Percentiles rank a stretch among this genome's conserved stretches.
Evolutionary conservation across 2,797 vertebrate genomes (phyloP).

Genomic region (Anguilla obscura): DNA sequence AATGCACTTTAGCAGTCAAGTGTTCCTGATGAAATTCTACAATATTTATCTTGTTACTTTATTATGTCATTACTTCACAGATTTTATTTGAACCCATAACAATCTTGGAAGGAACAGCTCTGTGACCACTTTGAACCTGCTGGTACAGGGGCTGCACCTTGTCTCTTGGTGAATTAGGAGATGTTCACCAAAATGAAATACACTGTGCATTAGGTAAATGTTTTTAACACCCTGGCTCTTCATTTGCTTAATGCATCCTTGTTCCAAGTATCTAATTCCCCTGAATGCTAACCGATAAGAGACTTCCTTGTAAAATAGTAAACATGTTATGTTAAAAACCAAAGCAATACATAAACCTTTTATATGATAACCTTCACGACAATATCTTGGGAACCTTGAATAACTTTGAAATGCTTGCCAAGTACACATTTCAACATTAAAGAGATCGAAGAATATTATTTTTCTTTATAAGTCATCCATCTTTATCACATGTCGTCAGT

Average conservation of each 20-base stretch:
- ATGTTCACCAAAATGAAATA: not conserved
- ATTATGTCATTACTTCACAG: too few relatives aligned
- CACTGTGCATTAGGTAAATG: not conserved
- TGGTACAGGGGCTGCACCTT: not conserved
- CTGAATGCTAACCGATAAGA: too few relatives aligned
- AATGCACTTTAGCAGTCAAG: too few relatives aligned
- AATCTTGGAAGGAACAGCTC: not conserved
- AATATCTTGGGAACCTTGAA: not conserved
- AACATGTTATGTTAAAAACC: not conserved
- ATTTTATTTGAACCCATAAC: not conserved
- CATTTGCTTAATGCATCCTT: too few relatives aligned
- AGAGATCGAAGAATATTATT: not conserved
- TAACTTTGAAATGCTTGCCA: not conserved
- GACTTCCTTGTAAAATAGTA: not conserved
- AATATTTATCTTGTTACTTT: too few relatives aligned
- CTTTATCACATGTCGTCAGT: not conserved
- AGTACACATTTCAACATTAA: not conserved
- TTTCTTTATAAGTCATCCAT: not conserved
- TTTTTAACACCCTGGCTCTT: not conserved
- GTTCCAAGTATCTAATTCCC: too few relatives aligned
- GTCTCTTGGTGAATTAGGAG: not conserved
- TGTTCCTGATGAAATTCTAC: too few relatives aligned
- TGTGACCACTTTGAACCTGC: not conserved
- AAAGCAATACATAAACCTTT: not conserved
- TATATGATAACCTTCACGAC: not conserved